These are phyloP conservation scores for Nasonia oneida DNA, from an alignment of 2,888 invertebrate species.

Conservation along the genomic window DNA sequence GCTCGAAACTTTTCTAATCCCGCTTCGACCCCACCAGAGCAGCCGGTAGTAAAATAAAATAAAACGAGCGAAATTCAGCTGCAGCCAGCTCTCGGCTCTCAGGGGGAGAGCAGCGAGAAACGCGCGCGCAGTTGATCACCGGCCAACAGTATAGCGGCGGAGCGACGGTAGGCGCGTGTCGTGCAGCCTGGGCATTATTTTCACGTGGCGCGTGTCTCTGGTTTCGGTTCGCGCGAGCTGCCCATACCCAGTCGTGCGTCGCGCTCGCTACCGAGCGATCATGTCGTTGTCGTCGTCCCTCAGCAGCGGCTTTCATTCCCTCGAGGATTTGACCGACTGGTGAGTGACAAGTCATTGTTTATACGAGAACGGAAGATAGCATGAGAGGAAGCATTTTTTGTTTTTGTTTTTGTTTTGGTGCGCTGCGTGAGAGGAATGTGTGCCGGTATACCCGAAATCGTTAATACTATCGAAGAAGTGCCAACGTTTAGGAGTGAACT, in stretches of 20 bases:
- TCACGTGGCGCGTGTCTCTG: conserved; percentile 33
- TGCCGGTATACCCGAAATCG: neutral
- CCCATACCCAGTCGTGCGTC: conserved; percentile 34
- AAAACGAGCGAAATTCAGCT: neutral
- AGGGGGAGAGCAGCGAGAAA: neutral
- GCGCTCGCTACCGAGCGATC: conserved; percentile 54
- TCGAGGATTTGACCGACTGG: conserved; percentile 66
- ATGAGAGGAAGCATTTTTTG: neutral
- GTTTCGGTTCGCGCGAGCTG: conserved; percentile 24
- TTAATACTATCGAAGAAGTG: neutral
- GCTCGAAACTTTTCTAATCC: neutral
- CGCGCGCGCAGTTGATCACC: neutral
- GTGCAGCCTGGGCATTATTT: conserved; percentile 34
- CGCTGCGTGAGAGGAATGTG: conserved; percentile 19
- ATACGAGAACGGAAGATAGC: no score
- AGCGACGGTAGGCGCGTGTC: conserved; percentile 13
- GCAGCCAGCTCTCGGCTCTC: neutral
- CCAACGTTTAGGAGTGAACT: neutral
- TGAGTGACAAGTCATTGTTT: conserved; percentile 50
- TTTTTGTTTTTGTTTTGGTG: conserved; percentile 59
- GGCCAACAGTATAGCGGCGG: neutral
- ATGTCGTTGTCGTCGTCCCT: conserved; percentile 68
- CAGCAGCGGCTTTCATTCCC: conserved; percentile 68
- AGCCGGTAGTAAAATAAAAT: neutral
- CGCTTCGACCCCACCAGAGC: neutral